These are phyloP conservation scores for Melanaphis sacchari DNA, from an alignment of 1,140 invertebrate species.

Conservation along the genomic window DNA sequence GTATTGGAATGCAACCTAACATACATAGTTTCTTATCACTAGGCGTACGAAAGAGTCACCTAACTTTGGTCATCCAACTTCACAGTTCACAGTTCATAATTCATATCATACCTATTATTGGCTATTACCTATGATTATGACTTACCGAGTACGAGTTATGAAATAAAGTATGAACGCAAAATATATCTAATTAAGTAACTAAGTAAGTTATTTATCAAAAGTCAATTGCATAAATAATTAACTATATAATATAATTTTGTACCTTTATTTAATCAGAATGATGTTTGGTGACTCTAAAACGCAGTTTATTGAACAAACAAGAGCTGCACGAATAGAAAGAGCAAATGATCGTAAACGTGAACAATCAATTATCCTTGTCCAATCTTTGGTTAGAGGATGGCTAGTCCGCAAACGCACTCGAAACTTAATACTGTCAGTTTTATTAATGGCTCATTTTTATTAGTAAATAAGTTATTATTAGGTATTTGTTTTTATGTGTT, in stretches of 20 bases:
- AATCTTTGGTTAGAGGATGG: constrained; percentile 77
- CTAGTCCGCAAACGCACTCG: constrained; percentile 70
- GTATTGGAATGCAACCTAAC: too few relatives aligned
- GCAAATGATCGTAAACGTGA: constrained; percentile 81
- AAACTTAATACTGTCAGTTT: constrained; percentile 71
- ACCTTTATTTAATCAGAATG: not conserved
- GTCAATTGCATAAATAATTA: not conserved
- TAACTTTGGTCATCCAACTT: too few relatives aligned
- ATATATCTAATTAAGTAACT: constrained; percentile 19
- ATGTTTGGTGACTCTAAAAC: constrained; percentile 64
- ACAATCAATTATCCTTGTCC: constrained; percentile 74
- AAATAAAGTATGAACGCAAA: not conserved
- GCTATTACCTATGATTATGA: too few relatives aligned
- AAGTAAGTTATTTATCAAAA: constrained; percentile 16
- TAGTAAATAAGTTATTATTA: constrained; percentile 59
- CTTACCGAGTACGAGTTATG: not conserved
- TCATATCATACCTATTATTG: too few relatives aligned
- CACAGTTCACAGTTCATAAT: too few relatives aligned
- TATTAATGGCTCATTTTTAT: constrained; percentile 59
- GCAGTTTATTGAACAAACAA: constrained; percentile 81
- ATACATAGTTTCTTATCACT: too few relatives aligned
- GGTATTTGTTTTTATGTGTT: constrained; percentile 59
- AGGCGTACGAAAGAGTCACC: too few relatives aligned
- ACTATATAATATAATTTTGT: not conserved
- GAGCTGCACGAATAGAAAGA: constrained; percentile 83